Percentiles rank a stretch among this genome's conserved stretches.
These are phyloP conservation scores for Macrophya alboannulata DNA, from an alignment of 2,888 invertebrate genomes.

Conservation along the genomic window DNA sequence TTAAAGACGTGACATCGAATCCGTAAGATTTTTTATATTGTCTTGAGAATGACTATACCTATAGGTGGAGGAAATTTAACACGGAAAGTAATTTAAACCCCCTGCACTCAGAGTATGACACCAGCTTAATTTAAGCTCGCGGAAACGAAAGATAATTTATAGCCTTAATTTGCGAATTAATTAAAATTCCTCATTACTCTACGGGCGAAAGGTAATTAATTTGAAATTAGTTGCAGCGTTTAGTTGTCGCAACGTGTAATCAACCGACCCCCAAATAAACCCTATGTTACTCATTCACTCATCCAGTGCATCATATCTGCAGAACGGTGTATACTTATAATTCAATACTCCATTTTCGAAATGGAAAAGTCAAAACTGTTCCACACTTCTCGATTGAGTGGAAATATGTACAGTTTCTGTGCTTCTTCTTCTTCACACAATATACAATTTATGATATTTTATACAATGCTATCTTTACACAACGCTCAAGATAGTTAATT, in stretches of 20 bases:
- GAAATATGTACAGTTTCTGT: background rate
- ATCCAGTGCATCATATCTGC: conserved; percentile 38
- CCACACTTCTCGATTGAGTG: background rate
- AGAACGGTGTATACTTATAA: background rate
- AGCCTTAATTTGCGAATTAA: conserved; percentile 46
- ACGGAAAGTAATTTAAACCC: conserved; percentile 41
- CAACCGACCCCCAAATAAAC: conserved; percentile 13
- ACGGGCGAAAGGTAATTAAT: conserved; percentile 38
- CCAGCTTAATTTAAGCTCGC: conserved; percentile 7
- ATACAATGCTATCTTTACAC: background rate
- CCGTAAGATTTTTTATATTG: background rate
- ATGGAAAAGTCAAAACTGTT: background rate
- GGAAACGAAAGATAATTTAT: conserved; percentile 47
- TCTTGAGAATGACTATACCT: background rate
- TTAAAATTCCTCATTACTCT: conserved; percentile 44
- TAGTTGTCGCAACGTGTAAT: conserved; percentile 37
- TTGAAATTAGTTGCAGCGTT: conserved; percentile 31
- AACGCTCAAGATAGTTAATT: background rate
- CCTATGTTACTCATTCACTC: background rate
- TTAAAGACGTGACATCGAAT: too few species aligned
- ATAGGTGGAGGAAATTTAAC: background rate
- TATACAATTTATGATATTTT: background rate
- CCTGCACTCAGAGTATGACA: conserved; percentile 18
- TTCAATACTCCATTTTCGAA: background rate
- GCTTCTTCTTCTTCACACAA: background rate